Evolutionary conservation across 2,797 vertebrate genomes (phyloP), one percentile per base, ranked within the genome.

Genomic region (Mormyrops boulengeri): DNA sequence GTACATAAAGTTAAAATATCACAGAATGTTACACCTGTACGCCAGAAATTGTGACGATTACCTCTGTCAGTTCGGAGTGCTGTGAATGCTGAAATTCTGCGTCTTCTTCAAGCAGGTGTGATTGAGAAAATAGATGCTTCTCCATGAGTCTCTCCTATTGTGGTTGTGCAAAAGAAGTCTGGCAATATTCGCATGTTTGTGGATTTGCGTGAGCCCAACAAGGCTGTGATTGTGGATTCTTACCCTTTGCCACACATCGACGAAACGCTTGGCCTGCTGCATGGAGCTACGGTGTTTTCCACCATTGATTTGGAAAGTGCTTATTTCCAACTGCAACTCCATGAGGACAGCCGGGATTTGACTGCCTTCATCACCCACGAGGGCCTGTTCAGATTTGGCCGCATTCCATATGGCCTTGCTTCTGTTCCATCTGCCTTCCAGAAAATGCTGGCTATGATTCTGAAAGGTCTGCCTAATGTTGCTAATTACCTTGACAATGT

Each of bases 191-290:
- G 7, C 49, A 50, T 52, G 50, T n/a, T n/a, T 52, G 50, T 52
- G 11, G 50, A 52, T 52, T 52, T 52, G 50, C 22, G 17, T 47
- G 85, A 89, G 52, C 89, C 86, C 85, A 90, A 90, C 19, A 91
- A 90, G 62, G 89, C 22, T 82, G 80, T 87, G 44, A 5, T 62
- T 50, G 87, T 87, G n/a, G 85, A 85, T 69, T 34, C 53, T 77
- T 87, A 85, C 52, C 89, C 90, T 69, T 86, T 91, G 60, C 87
- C 90, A 85, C 77, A 62, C 52, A 88, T 88, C 26, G 88, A 89
- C 57, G 89, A 91, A 66, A 88, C 88, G 73, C 88, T 89, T 52
- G 84, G 66, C 30, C 17, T 26, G 9, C 89, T 91, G 30, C 84
- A 44, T 41, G 90, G 66, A 52, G 87, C 87, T 88, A 88, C 87